Evolutionary conservation across 2,888 invertebrate genomes (phyloP), one percentile per base, ranked within the genome.

Genomic region (Timema cristinae): DNA sequence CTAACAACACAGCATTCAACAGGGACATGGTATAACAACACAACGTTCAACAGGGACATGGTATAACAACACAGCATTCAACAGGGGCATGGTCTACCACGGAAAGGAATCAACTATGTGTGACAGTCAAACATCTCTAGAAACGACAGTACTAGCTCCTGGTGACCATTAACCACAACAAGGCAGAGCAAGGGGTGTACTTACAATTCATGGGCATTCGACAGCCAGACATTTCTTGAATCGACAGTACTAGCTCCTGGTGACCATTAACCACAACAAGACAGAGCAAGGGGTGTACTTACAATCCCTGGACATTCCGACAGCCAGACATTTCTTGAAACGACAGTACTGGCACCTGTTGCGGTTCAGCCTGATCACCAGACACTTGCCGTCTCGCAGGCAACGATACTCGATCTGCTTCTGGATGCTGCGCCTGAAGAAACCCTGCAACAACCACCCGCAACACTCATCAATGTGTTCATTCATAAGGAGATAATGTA

Each of bases 241-340:
- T 80, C 97, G 90, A 87, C 97, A 97, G 84, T 91, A 96, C 84
- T 97, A 97, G 84, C 97, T 97, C 78, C 97, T 90, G 86, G 97
- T 97, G 77, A 97, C 87, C 85, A 96, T 97, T 79, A 96, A 87
- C 78, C 97, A 32, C 32, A 32, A 32, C n/a, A n/a, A 4, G 32
- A 32, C 1, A 5, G 61, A 52, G 49, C 15, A 9, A 52, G 8
- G 47, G 16, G 15, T 69, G 66, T 85, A 94, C 95, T 94, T 84
- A 97, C 97, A 96, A 84, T 97, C 97, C 80, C 95, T 90, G 82
- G 95, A 95, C 97, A 97, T 97, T 82, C 97, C 97, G 80, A 96
- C 96, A 56, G 95, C 91, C 75, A 97, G 87, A 84, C 97, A 97
- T 91, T 97, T 97, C 84, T 94, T 95, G 85, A 97, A 97, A 80